Conservation (phyloP, 2,797 vertebrate genomes). For the Dicrostonyx torquatus region DNA sequence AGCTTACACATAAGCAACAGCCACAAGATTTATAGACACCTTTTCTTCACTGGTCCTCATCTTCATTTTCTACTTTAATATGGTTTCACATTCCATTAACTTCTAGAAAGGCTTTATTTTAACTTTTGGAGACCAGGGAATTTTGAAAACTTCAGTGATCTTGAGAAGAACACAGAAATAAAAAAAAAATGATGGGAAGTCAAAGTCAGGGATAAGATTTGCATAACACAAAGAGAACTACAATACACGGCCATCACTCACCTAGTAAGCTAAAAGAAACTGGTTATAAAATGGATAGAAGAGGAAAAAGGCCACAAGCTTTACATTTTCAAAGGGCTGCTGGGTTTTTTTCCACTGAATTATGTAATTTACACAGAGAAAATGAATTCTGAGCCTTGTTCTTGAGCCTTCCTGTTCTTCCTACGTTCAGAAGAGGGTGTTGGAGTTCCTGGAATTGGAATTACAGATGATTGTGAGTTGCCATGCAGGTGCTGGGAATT, state of each 20-base stretch:
- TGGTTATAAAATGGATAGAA: conserved; percentile 42
- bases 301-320: conserved; percentile 5
- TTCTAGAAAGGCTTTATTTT: conserved; percentile 20
- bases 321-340: conserved; percentile 10
- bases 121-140: conserved; percentile 3
- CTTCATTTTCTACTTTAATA: conserved; percentile 48
- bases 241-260: background rate
- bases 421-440: background rate
- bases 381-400: background rate
- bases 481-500: background rate
- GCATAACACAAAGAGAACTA: conserved; percentile 19
- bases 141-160: background rate
- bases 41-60: conserved; percentile 31
- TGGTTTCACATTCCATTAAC: background rate
- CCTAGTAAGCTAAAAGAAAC: conserved; percentile 13
- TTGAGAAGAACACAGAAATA: background rate
- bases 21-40: conserved; percentile 13
- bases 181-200: conserved; percentile 10
- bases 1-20: background rate
- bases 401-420: background rate
- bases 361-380: conserved; percentile 49
- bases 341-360: background rate
- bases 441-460: background rate
- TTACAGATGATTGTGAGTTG: background rate
- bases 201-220: conserved; percentile 11